phyloP scores from a whole-genome alignment of 2,797 vertebrate genomes.

The Echiichthys vipera region DNA sequence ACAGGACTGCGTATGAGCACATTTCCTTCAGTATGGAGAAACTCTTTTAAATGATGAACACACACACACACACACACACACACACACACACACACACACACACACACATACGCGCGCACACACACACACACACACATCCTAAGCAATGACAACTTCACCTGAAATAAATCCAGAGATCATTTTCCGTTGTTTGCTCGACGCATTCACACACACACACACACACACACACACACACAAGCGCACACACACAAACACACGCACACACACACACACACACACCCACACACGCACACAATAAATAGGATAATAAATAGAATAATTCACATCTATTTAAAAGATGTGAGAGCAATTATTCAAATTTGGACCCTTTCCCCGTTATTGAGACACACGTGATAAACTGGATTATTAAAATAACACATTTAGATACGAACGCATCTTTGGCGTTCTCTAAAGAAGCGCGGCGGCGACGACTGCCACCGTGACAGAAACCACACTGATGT shows the following conservation, averaged over 20 bases:
- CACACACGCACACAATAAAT: conserved; percentile 44
- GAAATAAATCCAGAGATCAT: neutral
- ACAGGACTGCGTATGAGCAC: too few species aligned
- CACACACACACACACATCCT: neutral
- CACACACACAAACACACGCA: neutral
- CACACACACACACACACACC: conserved; percentile 11
- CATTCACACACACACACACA: neutral
- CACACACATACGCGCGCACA: neutral
- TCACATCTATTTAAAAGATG: conserved; percentile 12
- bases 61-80: too few species aligned
- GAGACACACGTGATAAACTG: neutral
- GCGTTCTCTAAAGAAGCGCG: neutral
- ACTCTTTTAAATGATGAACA: too few species aligned
- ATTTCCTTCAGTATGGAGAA: too few species aligned
- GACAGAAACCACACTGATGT: conserved; percentile 18
- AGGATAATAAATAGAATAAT: conserved; percentile 45
- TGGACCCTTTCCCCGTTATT: neutral
- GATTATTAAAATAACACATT: neutral
- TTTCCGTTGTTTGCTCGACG: neutral
- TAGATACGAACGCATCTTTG: neutral
- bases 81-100: too few species aligned
- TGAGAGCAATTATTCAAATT: neutral
- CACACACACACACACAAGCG: conserved; percentile 26
- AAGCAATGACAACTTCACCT: neutral
- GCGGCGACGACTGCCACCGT: conserved; percentile 1